These are phyloP conservation scores for Trinorchestia longiramus DNA, from an alignment of 1,140 invertebrate species.

Conservation along the genomic window DNA sequence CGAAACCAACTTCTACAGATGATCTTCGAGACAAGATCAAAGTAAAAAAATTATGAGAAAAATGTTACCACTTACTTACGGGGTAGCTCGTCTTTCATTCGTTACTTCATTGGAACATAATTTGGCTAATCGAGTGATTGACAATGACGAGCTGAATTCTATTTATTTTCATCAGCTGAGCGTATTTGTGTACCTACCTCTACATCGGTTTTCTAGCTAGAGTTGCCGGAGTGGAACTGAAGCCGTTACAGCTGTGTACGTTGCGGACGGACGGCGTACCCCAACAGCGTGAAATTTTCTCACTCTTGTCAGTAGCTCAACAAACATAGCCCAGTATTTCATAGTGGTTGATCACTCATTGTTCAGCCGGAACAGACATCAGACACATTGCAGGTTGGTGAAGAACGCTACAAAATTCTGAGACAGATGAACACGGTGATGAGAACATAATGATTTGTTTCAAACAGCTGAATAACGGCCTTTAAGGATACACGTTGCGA, in stretches of 20 bases:
- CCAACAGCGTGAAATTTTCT: neutral
- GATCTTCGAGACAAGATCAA: too few relatives aligned
- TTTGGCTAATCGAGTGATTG: too few relatives aligned
- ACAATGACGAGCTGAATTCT: too few relatives aligned
- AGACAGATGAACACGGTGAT: neutral
- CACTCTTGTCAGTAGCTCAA: neutral
- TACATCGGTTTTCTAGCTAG: neutral
- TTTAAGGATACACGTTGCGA: neutral
- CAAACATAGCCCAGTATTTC: neutral
- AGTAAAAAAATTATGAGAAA: too few relatives aligned
- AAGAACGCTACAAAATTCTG: slow-evolving; percentile 23
- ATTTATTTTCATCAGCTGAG: too few relatives aligned
- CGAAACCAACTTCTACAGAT: too few relatives aligned
- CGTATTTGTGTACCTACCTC: neutral
- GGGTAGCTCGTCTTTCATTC: too few relatives aligned
- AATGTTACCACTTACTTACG: too few relatives aligned
- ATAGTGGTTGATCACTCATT: neutral
- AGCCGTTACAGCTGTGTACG: neutral
- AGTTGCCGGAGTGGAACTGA: neutral
- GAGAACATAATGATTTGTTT: neutral
- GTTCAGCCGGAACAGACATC: neutral
- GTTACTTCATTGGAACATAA: too few relatives aligned
- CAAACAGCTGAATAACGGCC: neutral
- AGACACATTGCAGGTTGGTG: neutral
- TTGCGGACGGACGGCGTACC: neutral